Base-by-base conservation (phyloP, 2,888 invertebrate genomes). In the Dorcus parallelipipedus region DNA sequence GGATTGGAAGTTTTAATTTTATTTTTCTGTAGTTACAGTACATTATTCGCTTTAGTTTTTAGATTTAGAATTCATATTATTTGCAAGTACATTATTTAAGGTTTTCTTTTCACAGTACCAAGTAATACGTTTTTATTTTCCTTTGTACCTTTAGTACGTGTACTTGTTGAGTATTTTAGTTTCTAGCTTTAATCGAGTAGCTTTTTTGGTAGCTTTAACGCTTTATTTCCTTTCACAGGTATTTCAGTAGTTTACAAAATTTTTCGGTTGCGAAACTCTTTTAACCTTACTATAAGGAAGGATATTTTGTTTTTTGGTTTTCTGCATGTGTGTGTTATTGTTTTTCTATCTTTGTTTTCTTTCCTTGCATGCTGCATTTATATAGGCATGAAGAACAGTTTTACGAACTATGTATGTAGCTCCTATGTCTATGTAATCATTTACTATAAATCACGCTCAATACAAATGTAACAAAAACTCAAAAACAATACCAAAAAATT, bases 231-330 rank as follows among this genome's bases (percentile, higher is more conserved):
- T 51, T 38, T 54, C 64, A 67, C 64, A 67, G 64, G 70, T 70
- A 68, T 65, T 62, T 63, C 63, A 71, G 71, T 73, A 73, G 71
- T 59, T 71, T 71, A 67, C 66, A 61, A 67, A 42, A 63, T 73
- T 71, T 33, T 74, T 72, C 75, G 71, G 71, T 72, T 74, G 72
- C 71, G 72, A 69, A 69, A 74, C 70, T 74, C 70, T 75, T 59
- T 59, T 55, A 69, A 78, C 79, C 79, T 79, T 79, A 79, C 79
- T 79, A 79, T 79, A 78, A 79, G 78, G 78, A 78, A 78, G 78
- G 75, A 76, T 73, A 72, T 70, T 75, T 74, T 65, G 67, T 67
- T 62, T 65, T 55, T 55, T 56, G 38, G 38, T 56, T 70, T 70
- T 70, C 70, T 70, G 71, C 54, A 60, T 64, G 56, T 59, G 48